Percentiles rank a stretch among this genome's conserved stretches.
Evolutionary conservation across 2,797 vertebrate species (phyloP).

Genomic region (Geranospiza caerulescens): DNA sequence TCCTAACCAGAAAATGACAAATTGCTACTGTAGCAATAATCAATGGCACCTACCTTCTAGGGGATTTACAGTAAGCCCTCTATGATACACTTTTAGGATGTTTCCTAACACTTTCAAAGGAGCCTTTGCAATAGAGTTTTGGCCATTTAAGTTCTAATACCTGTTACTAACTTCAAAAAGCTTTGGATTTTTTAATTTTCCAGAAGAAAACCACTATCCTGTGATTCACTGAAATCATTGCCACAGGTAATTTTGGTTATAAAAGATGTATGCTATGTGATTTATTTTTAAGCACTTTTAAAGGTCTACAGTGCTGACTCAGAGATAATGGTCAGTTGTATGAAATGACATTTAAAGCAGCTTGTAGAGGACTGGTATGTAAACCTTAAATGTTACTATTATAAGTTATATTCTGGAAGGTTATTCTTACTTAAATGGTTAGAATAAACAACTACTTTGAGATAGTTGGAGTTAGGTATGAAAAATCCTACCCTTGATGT

Average conservation of each 20-base stretch:
- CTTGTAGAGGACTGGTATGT: not conserved
- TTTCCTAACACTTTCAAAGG: not conserved
- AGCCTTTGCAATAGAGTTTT: not conserved
- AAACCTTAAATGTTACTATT: not conserved
- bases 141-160: not conserved
- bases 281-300: slow-evolving; percentile 7
- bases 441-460: not conserved
- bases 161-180: not conserved
- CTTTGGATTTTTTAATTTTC: not conserved
- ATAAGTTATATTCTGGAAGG: not conserved
- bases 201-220: not conserved
- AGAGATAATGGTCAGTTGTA: slow-evolving; percentile 22
- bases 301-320: not conserved
- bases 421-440: not conserved
- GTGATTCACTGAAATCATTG: not conserved
- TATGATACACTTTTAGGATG: not conserved
- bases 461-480: not conserved
- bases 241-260: not conserved
- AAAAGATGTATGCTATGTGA: not conserved
- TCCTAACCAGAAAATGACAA: not conserved
- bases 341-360: slow-evolving; percentile 3
- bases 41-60: not conserved
- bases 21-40: not conserved
- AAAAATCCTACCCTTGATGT: not conserved
- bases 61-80: not conserved